Conservation (phyloP, 2,888 invertebrate genomes). For the Argyresthia goedartella region DNA sequence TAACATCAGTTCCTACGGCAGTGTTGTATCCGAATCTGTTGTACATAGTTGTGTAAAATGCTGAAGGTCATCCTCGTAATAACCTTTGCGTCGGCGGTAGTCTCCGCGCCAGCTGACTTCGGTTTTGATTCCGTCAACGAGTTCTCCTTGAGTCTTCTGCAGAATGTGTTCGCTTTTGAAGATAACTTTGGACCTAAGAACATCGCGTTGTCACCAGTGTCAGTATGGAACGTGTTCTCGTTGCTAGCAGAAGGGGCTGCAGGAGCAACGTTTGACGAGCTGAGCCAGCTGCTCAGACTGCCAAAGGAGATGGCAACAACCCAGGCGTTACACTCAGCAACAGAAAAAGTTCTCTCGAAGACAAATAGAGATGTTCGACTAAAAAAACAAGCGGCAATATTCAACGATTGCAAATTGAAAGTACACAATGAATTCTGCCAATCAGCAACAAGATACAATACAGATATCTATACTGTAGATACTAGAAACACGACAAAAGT, state of each 20-base stretch:
- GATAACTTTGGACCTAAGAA: conserved; percentile 52
- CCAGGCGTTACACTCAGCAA: conserved; percentile 26
- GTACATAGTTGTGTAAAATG: conserved; percentile 30
- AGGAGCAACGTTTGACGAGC: conserved; percentile 60
- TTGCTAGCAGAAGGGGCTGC: conserved; percentile 73
- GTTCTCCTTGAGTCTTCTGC: conserved; percentile 44
- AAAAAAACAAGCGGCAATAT: conserved; percentile 43
- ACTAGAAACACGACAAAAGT: conserved; percentile 57
- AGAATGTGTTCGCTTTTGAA: conserved; percentile 46
- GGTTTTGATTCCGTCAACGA: conserved; percentile 42
- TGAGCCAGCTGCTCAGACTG: conserved; percentile 44
- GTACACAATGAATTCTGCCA: conserved; percentile 28
- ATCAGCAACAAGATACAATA: conserved; percentile 48
- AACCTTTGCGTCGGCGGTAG: conserved; percentile 26
- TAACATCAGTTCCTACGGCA: conserved; percentile 30
- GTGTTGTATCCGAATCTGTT: conserved; percentile 28
- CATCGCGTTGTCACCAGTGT: conserved; percentile 75
- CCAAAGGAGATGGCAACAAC: conserved; percentile 17
- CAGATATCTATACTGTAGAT: conserved; percentile 68
- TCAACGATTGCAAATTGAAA: conserved; percentile 26
- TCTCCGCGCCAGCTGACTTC: conserved; percentile 30
- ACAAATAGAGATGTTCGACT: conserved; percentile 43
- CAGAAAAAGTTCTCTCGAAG: conserved; percentile 36
- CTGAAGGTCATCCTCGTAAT: conserved; percentile 24
- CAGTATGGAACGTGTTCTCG: conserved; percentile 74